Base-by-base conservation (phyloP, 2,888 invertebrate species). In the Anoncus sp. region DNA sequence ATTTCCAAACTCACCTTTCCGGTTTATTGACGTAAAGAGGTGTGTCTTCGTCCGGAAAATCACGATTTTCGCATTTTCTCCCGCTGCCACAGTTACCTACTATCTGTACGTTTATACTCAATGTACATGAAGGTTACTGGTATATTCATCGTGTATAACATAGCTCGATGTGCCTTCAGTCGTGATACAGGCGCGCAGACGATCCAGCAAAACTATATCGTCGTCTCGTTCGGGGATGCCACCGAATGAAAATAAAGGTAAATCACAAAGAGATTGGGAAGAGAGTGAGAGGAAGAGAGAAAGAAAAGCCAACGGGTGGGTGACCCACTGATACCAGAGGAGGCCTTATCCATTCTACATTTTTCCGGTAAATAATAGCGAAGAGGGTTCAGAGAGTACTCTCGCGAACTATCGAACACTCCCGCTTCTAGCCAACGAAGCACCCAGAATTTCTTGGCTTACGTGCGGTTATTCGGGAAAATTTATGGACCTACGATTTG, bases 401-500 rank as follows among this genome's bases (percentile, higher is more conserved):
- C 62, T 67, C 74, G 65, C 74, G 74, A 45, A 55, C 66, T 53
- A 57, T 60, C 49, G 51, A n/a, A 35, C 51, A 27, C 43, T 27
- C 51, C 18, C 45, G 43, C 40, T 12, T 31, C 27, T 38, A 40
- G 31, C 24, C 67, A 53, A 27, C 63, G 16, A 43, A 72, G 63
- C 59, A 75, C 65, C 75, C 55, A 62, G 73, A 79, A 80, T 85
- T 86, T 85, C 85, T 86, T 87, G 85, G 86, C 85, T 83, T 82
- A 71, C 77, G 70, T 82, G n/a, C n/a, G 81, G 84, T 87, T 85
- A 84, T 86, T 87, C 82, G 83, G 59, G 76, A 79, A n/a, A 85
- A 87, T 87, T 87, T 87, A 87, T 85, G 82, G 83, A 80, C 74
- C 81, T 73, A 80, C 82, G 84, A 84, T 85, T 85, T 84, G 86